Base-by-base conservation (phyloP, 2,888 invertebrate genomes). In the Caenorhabditis sulstoni region DNA sequence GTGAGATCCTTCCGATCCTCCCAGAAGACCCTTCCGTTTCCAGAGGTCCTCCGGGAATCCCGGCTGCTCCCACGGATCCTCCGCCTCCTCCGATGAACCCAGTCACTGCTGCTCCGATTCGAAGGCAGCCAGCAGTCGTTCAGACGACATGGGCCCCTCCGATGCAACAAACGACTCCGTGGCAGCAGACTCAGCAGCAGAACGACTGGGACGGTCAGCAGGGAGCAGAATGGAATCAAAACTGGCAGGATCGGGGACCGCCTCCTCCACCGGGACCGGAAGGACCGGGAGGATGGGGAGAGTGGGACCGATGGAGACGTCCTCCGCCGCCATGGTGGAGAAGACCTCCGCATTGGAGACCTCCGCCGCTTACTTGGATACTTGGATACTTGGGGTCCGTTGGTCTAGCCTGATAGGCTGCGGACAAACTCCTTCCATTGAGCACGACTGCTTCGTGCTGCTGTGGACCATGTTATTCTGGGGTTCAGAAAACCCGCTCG, bases 41-140 rank as follows among this genome's bases (percentile, higher is more conserved):
- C 62, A 75, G 75, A 75, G 75, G 75, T 8, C 75, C 75, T n/a
- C 75, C 75, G 0, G 75, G 75, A 3, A 57, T 75, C 12, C 55
- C 55, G 41, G 23, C 67, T 4, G 50, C 47, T 11, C 39, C 45
- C 45, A 29, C 65, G 3, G 47, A 20, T 39, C 62, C 74, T 20
- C 49, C 70, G n/a, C 58, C 58, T 4, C 62, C 57, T 20, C 57
- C 57, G 3, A 41, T 41, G 57, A 61, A 61, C 18, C 62, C 74
- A 12, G 59, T 74, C n/a, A 74, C 74, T 1, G 61, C 55, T 8
- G 53, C 66, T 23, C 74, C 74, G 3, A 59, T 66, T 23, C 52
- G 61, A 18, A 45, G 66, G 4, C 59, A 66, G 23, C 66, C 66
- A 14, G n/a, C 35, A 22, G 66, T 66, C 4, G 29, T 50, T n/a